Base-by-base conservation (phyloP, 2,797 vertebrate species). In the Manis javanica region DNA sequence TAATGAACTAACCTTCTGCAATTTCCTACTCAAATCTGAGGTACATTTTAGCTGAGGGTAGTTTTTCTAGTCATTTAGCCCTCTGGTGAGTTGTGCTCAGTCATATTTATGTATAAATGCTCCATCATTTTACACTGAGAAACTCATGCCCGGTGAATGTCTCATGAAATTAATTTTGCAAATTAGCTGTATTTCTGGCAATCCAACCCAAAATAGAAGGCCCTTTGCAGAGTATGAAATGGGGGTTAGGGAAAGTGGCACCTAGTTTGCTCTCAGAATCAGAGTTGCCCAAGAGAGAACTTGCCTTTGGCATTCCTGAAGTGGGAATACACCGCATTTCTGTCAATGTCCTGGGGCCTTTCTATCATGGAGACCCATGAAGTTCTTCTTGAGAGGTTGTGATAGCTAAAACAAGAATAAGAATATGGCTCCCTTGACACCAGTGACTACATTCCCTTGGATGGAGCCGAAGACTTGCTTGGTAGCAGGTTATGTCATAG, bases 131-230 rank as follows among this genome's bases (percentile, higher is more conserved):
- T 72, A 72, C 9, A 11, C 37, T 57, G 42, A 97, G 91, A 87
- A 93, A 89, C 77, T 59, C 91, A 83, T 61, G 71, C 74, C 64
- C 91, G 91, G 82, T 23, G 64, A 92, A 68, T 66, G 31, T 55
- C 82, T 97, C 69, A 59, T 59, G 46, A 93, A 96, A 82, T 96
- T 61, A 81, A 8, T 96, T 96, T 93, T 87, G 51, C 42, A 83
- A 66, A 94, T 91, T 91, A 93, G 39, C 49, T 72, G 3, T 66
- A 83, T 75, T 96, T 93, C 83, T 97, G 86, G 46, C 69, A 94
- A 72, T 81, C 39, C 51, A 85, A 83, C 59, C 53, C 37, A 26
- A 84, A 95, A 89, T 81, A 94, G 90, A 87, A 94, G 12, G 9
- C 34, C 42, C 37, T 96, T 87, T 87, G 53, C 39, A 77, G 87